Evolutionary conservation across 2,888 invertebrate genomes (phyloP).

Genomic region (Rhyacophila evoluta): DNA sequence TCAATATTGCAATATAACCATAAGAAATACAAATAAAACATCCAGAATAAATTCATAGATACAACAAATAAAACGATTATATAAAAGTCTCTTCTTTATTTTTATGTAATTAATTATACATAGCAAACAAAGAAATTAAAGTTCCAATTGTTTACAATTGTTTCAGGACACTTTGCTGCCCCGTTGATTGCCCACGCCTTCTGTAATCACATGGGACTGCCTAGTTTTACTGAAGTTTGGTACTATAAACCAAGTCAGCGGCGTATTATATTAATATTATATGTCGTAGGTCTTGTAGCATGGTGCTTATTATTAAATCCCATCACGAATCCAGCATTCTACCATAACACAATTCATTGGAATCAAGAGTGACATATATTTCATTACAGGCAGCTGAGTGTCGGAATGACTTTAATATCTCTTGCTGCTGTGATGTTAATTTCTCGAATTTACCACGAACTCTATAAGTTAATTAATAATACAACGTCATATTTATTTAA

Average conservation of each 20-base stretch:
- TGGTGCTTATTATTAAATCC: slow-evolving; percentile 85
- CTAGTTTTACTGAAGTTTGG: slow-evolving; percentile 78
- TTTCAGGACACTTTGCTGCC: slow-evolving; percentile 86
- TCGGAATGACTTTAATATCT: background rate
- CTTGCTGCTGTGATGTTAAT: background rate
- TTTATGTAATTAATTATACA: too few species aligned
- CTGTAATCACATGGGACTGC: slow-evolving; percentile 98
- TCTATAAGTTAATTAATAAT: background rate
- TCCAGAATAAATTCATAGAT: too few species aligned
- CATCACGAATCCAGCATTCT: slow-evolving; percentile 78
- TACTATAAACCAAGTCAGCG: slow-evolving; percentile 68
- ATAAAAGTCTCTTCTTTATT: too few species aligned
- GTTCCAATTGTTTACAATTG: too few species aligned
- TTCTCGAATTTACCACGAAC: background rate
- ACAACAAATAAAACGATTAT: too few species aligned
- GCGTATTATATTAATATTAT: slow-evolving; percentile 74
- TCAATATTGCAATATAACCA: too few species aligned
- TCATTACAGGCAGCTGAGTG: background rate
- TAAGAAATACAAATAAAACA: too few species aligned
- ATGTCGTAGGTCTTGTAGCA: slow-evolving; percentile 79
- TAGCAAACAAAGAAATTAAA: too few species aligned
- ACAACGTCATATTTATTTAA: background rate
- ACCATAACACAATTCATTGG: slow-evolving; percentile 74
- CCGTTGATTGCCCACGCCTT: slow-evolving; percentile 92
- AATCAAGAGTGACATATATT: background rate